Evolutionary conservation across 2,888 invertebrate genomes (phyloP).

Genomic region (Pyrrhia umbra): DNA sequence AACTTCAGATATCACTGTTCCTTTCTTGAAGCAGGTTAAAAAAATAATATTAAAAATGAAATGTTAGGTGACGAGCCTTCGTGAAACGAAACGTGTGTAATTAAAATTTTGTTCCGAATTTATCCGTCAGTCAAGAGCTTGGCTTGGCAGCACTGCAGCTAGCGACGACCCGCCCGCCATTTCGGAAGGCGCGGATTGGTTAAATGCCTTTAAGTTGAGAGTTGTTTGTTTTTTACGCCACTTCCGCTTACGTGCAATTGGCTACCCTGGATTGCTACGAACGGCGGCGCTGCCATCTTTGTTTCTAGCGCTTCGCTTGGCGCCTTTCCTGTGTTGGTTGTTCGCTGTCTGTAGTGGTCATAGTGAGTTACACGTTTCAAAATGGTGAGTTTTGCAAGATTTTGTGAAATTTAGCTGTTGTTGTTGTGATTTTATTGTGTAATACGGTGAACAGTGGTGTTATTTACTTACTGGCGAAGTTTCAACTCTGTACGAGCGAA

Average conservation of each 20-base stretch:
- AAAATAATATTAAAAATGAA: no score
- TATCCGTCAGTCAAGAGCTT: conserved; percentile 55
- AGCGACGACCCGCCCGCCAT: conserved; percentile 71
- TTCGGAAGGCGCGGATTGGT: conserved; percentile 75
- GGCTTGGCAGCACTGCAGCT: conserved; percentile 83
- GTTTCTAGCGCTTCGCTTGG: conserved; percentile 87
- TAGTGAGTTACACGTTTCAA: conserved; percentile 89
- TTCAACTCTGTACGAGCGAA: conserved; percentile 89
- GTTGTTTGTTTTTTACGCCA: conserved; percentile 71
- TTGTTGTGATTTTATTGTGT: conserved; percentile 77
- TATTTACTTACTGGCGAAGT: conserved; percentile 89
- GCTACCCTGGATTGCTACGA: conserved; percentile 69
- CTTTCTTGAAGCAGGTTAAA: no score
- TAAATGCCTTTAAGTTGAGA: conserved; percentile 25
- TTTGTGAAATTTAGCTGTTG: conserved; percentile 77
- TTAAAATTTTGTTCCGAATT: conserved; percentile 49
- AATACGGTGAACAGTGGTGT: conserved; percentile 78
- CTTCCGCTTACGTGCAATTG: conserved; percentile 77
- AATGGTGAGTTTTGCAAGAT: conserved; percentile 90
- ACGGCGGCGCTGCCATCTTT: conserved; percentile 86
- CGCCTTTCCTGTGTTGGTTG: conserved; percentile 89
- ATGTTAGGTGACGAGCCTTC: no score
- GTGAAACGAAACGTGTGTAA: conserved; percentile 61
- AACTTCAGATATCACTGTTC: no score
- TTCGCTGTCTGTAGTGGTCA: conserved; percentile 84